Conservation (phyloP, 2,888 invertebrate genomes). For the Pristionchus exspectatus region DNA sequence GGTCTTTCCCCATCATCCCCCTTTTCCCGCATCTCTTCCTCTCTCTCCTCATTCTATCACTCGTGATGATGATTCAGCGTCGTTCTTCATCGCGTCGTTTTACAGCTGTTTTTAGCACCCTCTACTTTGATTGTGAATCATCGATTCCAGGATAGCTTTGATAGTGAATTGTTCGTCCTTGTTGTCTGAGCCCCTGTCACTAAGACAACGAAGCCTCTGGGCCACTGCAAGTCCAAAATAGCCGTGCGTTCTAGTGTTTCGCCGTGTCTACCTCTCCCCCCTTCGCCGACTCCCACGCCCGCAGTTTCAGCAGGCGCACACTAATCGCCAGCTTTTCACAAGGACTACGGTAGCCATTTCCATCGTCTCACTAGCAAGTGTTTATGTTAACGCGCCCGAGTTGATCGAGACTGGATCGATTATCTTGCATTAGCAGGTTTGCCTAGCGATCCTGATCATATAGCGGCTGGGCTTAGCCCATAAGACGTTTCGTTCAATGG, state of each 20-base stretch:
- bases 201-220: not conserved
- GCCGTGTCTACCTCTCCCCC: not conserved
- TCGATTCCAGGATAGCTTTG: not conserved
- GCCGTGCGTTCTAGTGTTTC: not conserved
- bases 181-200: not conserved
- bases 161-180: not conserved
- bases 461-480: not conserved
- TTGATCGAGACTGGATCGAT: not conserved
- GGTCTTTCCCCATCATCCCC: slow-evolving; percentile 14
- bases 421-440: slow-evolving; percentile 21
- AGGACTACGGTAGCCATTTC: not conserved
- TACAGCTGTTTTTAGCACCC: slow-evolving; percentile 33
- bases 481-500: too few species aligned
- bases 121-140: not conserved
- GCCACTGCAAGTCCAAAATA: not conserved
- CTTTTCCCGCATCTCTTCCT: not conserved
- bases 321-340: not conserved
- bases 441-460: not conserved
- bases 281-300: not conserved
- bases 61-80: slow-evolving; percentile 21
- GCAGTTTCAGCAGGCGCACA: not conserved
- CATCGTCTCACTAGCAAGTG: not conserved
- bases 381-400: not conserved
- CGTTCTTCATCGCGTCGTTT: not conserved
- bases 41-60: not conserved